Evolutionary conservation across 2,888 invertebrate species (phyloP), one percentile per base, ranked within the genome.

Genomic region (Pollenia angustigena): DNA sequence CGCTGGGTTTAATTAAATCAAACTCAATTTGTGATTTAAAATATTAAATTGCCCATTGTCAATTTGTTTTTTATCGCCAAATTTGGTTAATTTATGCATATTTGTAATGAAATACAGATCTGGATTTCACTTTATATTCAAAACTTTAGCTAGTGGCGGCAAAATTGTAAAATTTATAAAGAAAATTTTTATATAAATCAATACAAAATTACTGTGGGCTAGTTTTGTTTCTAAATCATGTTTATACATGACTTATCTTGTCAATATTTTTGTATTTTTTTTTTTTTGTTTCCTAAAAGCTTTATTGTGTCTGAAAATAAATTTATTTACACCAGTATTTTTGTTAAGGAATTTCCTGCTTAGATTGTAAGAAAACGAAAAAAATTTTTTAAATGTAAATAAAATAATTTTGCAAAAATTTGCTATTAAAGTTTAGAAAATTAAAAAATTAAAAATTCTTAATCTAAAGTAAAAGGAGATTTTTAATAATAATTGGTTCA

Each of bases 21-120:
- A 40, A 60, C 40, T 40, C 18, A 46, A 16, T 50, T 10, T 60
- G 48, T 23, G 44, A n/a, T 64, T 23, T 9, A 7, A 4, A 69
- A 44, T 58, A 83, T 72, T 64, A 72, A 76, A 23, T 83, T 78
- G 76, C 71, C 60, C 76, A 78, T 84, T 87, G 76, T 76, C 71
- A 72, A 75, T 76, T 78, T 79, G 66, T 80, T 83, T 68, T 79
- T 58, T 50, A 46, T 78, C 11, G 18, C 87, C 87, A 81, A 84
- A 81, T 84, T 87, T 87, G 87, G 87, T 42, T 81, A 87, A 87
- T 87, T 87, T 84, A 87, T 87, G 83, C 78, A 87, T 74, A 81
- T 68, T 87, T 76, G 46, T 54, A 84, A 60, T 79, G 50, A 40
- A 52, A 75, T 54, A 46, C 52, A 48, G 69, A 69, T 76, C 60